Conservation (phyloP, 1,140 invertebrate species). For the Notospermus geniculatus region DNA sequence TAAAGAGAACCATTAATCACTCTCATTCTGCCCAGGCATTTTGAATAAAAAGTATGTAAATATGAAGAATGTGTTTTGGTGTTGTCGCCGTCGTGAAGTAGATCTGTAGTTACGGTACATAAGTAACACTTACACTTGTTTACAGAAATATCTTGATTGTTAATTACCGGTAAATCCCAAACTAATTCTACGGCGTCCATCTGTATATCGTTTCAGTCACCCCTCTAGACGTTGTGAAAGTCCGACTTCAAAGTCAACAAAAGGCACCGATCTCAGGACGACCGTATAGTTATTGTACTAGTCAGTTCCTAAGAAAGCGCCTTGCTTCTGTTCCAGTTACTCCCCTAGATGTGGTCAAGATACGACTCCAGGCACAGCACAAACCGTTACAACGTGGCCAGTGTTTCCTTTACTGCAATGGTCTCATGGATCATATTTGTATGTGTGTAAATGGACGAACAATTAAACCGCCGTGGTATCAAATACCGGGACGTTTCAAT, state of each 20-base stretch:
- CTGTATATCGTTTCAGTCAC: constrained; percentile 73
- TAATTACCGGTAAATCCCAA: no score
- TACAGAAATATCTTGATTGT: no score
- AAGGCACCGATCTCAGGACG: constrained; percentile 59
- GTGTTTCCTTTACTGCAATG: constrained; percentile 97
- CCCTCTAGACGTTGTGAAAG: constrained; percentile 97
- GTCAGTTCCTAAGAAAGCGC: no score
- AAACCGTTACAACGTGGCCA: constrained; percentile 75
- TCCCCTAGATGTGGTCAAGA: constrained; percentile 97
- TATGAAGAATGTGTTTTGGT: no score
- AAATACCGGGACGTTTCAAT: constrained; percentile 75
- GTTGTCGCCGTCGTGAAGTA: no score
- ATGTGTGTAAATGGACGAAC: constrained; percentile 65
- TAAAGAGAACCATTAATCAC: no score
- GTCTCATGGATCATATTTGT: constrained; percentile 99
- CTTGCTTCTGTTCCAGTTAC: constrained; percentile 73
- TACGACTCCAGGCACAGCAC: constrained; percentile 91
- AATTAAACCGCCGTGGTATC: constrained; percentile 63
- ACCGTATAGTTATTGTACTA: not conserved
- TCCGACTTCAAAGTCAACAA: constrained; percentile 90
- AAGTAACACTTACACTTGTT: no score
- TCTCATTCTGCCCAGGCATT: no score
- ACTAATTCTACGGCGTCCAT: no score
- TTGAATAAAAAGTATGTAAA: no score
- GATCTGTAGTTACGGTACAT: no score